Conservation (phyloP, 2,113 vertebrate genomes). For the Chloroceryle aenea region DNA sequence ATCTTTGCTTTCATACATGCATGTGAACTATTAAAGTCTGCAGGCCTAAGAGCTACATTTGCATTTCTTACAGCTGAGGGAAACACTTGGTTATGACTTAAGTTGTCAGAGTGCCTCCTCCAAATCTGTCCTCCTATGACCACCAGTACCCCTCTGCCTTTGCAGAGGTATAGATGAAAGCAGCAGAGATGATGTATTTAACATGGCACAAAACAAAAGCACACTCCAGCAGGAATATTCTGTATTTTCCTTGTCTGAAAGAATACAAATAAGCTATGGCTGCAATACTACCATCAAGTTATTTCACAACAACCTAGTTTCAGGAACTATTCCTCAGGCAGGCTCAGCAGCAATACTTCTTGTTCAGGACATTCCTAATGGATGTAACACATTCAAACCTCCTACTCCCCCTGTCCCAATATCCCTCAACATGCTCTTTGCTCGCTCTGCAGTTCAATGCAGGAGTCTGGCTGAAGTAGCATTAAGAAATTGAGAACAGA, state of each 20-base stretch:
- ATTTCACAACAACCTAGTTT: slow-evolving; percentile 7
- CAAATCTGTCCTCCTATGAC: neutral
- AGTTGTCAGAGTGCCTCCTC: neutral
- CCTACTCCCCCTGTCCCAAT: neutral
- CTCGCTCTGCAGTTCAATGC: neutral
- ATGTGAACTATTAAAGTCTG: neutral
- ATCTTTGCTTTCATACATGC: neutral
- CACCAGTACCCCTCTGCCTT: neutral
- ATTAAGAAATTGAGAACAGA: neutral
- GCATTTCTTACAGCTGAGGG: neutral
- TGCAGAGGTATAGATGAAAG: neutral
- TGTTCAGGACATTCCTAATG: neutral
- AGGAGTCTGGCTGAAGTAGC: neutral
- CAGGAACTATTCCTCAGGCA: neutral
- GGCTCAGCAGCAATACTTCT: neutral
- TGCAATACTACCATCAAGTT: neutral
- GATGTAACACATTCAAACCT: neutral
- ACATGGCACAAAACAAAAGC: neutral
- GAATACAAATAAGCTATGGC: neutral
- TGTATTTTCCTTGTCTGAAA: neutral
- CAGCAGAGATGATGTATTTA: neutral
- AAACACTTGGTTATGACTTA: neutral
- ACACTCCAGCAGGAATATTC: neutral
- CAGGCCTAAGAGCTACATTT: neutral
- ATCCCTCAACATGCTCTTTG: neutral